Evolutionary conservation across 2,113 vertebrate genomes (phyloP).

Genomic region (Corythornis madagascariensis): DNA sequence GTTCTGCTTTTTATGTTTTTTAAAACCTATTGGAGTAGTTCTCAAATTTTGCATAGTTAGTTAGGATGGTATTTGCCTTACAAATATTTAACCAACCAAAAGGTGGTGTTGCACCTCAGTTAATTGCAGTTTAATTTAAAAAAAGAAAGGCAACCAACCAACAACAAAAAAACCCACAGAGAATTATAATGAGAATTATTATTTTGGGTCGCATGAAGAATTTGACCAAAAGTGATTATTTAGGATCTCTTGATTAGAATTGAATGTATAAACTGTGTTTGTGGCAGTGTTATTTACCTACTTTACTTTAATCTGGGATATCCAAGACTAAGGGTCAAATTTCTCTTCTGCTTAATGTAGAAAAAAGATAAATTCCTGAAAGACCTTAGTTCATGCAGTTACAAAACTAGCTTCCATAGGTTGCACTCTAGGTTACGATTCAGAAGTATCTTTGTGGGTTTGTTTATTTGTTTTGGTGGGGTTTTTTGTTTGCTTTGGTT

Average conservation of each 20-base stretch:
- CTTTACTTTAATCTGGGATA: not conserved
- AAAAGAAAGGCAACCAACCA: not conserved
- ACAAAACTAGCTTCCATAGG: not conserved
- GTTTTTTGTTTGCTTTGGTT: not conserved
- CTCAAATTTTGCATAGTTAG: not conserved
- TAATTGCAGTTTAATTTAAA: not conserved
- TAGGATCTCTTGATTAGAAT: not conserved
- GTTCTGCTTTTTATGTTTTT: not conserved
- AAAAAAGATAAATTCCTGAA: not conserved
- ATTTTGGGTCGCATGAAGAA: not conserved
- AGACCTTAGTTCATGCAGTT: not conserved
- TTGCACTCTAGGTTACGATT: not conserved
- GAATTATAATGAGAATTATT: not conserved
- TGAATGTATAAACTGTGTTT: not conserved
- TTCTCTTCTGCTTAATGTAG: not conserved
- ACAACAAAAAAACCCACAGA: not conserved
- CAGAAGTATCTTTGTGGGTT: not conserved
- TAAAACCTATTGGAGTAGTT: not conserved
- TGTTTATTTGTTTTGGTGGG: not conserved
- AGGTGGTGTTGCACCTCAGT: not conserved
- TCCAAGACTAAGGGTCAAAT: not conserved
- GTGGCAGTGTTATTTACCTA: not conserved
- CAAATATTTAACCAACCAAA: not conserved
- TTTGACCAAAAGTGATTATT: not conserved
- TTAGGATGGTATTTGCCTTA: not conserved